Percentiles rank a stretch among this genome's conserved stretches.
Conservation (phyloP, 1,140 invertebrate species). For the Ips nitidus region DNA sequence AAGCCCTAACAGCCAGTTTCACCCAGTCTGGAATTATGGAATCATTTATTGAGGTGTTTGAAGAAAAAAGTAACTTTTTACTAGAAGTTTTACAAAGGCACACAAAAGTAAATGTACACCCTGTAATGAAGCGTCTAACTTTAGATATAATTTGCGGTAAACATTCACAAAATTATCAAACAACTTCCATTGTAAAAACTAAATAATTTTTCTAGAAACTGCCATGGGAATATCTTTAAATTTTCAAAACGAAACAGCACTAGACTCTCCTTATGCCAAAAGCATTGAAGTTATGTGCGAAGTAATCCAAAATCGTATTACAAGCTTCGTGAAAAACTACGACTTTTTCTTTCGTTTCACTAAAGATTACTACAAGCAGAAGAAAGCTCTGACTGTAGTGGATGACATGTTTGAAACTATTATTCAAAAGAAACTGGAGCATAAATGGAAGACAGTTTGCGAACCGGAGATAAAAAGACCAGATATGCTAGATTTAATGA, state of each 20-base stretch:
- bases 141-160: constrained; percentile 33
- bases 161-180: not conserved
- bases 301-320: constrained; percentile 10
- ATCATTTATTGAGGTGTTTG: constrained; percentile 18
- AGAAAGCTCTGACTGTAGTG: constrained; percentile 14
- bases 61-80: constrained; percentile 8
- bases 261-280: constrained; percentile 1
- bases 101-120: constrained; percentile 9
- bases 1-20: constrained; percentile 23
- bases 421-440: constrained; percentile 11
- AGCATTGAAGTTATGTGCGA: constrained; percentile 28
- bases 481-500: constrained; percentile 25
- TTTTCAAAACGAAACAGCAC: constrained; percentile 1
- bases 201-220: constrained; percentile 10
- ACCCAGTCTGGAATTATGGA: not conserved
- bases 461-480: not conserved
- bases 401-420: constrained; percentile 22
- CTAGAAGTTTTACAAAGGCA: not conserved
- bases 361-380: constrained; percentile 14
- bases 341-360: constrained; percentile 24
- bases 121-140: constrained; percentile 3
- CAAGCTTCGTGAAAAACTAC: constrained; percentile 5
- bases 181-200: not conserved
- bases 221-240: constrained; percentile 22
- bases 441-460: not conserved